A percentile compares a stretch with the other conserved stretches of the same genome.
Evolutionary conservation across 2,888 invertebrate genomes (phyloP).

Genomic region (Noctua fimbriata): DNA sequence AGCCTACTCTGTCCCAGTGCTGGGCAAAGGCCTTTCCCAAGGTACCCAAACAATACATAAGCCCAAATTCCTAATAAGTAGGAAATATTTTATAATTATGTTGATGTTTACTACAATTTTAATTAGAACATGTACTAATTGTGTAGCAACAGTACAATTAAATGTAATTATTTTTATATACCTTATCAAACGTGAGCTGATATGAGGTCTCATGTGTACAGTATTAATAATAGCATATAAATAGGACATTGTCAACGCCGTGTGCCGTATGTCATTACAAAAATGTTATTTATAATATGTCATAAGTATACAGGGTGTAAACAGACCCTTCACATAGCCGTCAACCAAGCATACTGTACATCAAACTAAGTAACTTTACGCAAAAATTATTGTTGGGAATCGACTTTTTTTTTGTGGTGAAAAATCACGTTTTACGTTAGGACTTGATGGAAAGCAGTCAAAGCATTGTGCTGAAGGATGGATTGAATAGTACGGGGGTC

Average conservation of each 20-base stretch:
- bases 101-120: conserved; percentile 8
- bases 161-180: conserved; percentile 28
- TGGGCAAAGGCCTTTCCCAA: too few relatives aligned
- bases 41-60: neutral
- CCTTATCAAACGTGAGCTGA: conserved; percentile 31
- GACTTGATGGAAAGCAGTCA: too few relatives aligned
- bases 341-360: too few relatives aligned
- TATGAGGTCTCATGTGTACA: conserved; percentile 9
- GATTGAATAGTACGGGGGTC: too few relatives aligned
- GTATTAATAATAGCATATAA: neutral
- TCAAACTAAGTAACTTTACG: too few relatives aligned
- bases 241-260: neutral
- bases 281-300: neutral
- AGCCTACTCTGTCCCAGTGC: too few relatives aligned
- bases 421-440: too few relatives aligned
- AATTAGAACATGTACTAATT: conserved; percentile 14
- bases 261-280: neutral
- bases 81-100: neutral
- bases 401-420: too few relatives aligned
- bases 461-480: too few relatives aligned
- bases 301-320: too few relatives aligned
- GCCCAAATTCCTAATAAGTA: neutral
- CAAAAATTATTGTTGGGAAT: too few relatives aligned
- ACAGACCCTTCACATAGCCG: too few relatives aligned
- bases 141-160: conserved; percentile 8